Evolutionary conservation across 1,140 invertebrate genomes (phyloP), one percentile per base, ranked within the genome.

Genomic region (Ruditapes philippinarum): DNA sequence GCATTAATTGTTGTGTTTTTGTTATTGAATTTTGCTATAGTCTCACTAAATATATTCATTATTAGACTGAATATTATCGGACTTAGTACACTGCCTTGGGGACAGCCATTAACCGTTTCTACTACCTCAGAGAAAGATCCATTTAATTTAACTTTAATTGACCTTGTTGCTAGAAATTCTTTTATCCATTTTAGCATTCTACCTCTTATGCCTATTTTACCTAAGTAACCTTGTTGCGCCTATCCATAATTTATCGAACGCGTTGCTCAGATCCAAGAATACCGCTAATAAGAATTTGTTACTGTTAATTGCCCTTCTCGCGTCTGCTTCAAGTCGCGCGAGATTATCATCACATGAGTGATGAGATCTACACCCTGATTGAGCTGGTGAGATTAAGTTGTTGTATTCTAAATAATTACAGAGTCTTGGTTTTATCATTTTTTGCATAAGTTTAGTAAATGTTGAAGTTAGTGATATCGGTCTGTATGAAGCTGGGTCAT

Each of bases 361-460:
- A 45, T 36, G 3, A 5, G 40, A 28, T 51, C 74, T 79, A n/a
- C 74, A 79, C 4, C 49, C 40, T 49, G 74, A 79, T 38, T 79
- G 74, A 25, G 9, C 5, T 28, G 22, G 22, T 11, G 74, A 42
- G 19, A 49, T 28, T 22, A 49, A n/a, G 33, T 79, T 54, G 17
- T 79, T 45, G 45, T 54, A 12, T 31, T 79, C 74, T 4, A 45
- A 49, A 42, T 25, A 79, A 2, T 19, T 17, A 28, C 40, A 45
- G 19, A 79, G 74, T 31, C 40, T 1, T 0, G 74, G 74, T 54
- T 79, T 79, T 3, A 79, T 79, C 74, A 79, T 79, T 79, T 79
- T 79, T 31, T 79, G 74, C 42, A 79, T 49, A 0, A 79, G 74
- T 79, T 79, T 79, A 1, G 74, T 79, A 17, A 79, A 54, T 22